Evolutionary conservation across 2,113 vertebrate genomes (phyloP), one percentile per base, ranked within the genome.

Genomic region (Plecturocebus donacophilus): DNA sequence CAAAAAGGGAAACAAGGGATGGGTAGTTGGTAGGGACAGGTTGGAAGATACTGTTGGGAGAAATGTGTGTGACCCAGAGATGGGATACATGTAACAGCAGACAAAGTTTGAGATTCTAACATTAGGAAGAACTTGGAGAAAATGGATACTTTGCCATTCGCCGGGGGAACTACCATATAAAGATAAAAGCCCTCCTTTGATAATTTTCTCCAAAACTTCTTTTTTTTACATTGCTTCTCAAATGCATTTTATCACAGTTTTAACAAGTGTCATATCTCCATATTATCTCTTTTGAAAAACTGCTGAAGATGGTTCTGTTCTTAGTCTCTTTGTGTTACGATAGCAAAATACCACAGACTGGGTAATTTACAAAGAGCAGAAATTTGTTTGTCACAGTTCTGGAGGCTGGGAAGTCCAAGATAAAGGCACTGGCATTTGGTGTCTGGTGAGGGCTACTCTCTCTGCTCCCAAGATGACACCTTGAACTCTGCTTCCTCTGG

Each of bases 181-280:
- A 93, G 58, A 23, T 73, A 45, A 77, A 93, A 13, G 19, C 66
- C 30, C 23, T 45, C 35, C 35, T 6, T 56, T 66, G 23, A 91
- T 61, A 64, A 66, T 77, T 58, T 61, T 91, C 77, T 84, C 84
- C 79, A 88, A 70, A 88, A 88, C 9, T 47, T 47, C 32, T 32
- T 86, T 54, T 45, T 90, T 83, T 85, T 13, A 27, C 27, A 35
- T 77, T 84, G 40, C 11, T 71, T 66, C 42, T 92, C 32, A 66
- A 66, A 90, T 86, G 87, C 30, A 61, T 45, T 92, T 96, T 80
- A 89, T 84, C 42, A 42, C 52, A 64, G 19, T 71, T 79, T 85
- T 66, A 95, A 47, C 8, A 52, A 20, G 5, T 6, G 19, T 70
- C 27, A 5, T 68, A 30, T 91, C 40, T 77, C 77, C 75, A 77